Percentiles rank a stretch among this genome's conserved stretches.
Conservation (phyloP, 2,113 vertebrate species). For the Boleophthalmus pectinirostris region DNA sequence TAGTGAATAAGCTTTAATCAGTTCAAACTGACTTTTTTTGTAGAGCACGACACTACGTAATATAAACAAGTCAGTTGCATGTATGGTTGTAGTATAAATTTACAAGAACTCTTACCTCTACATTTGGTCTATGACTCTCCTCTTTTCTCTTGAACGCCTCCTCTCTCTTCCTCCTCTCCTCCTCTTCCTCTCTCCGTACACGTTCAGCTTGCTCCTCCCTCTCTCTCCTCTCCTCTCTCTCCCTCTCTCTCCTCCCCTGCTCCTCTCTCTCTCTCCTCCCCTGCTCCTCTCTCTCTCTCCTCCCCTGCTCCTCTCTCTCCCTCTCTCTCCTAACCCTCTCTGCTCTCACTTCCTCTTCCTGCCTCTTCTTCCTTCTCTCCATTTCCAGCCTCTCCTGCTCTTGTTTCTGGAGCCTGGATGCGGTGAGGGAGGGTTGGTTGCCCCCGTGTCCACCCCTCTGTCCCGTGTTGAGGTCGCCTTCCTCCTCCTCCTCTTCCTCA, state of each 20-base stretch:
- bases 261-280: conserved; percentile 15
- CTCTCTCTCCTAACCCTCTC: conserved; percentile 36
- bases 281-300: conserved; percentile 18
- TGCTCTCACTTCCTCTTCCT: conserved; percentile 26
- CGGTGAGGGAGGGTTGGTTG: not conserved
- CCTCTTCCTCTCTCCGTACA: not conserved
- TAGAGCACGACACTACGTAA: not conserved
- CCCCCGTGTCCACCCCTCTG: conserved; percentile 10
- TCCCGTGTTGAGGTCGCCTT: conserved; percentile 18
- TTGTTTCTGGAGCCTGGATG: conserved; percentile 29
- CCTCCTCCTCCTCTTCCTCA: conserved; percentile 43
- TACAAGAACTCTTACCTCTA: not conserved
- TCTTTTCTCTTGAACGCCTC: conserved; percentile 40
- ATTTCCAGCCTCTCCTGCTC: conserved; percentile 39
- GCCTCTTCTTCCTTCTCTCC: conserved; percentile 49
- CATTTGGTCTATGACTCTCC: not conserved
- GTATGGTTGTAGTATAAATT: not conserved
- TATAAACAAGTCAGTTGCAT: not conserved
- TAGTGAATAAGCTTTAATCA: not conserved
- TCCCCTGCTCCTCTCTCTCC: conserved; percentile 34
- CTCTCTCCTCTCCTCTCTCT: conserved; percentile 30
- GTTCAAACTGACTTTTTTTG: not conserved
- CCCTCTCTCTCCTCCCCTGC: conserved; percentile 36
- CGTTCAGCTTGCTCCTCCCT: conserved; percentile 23
- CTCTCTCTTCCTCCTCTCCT: conserved; percentile 21